phyloP scores from a whole-genome alignment of 2,113 vertebrate genomes.

The Heterotilapia buettikoferi region DNA sequence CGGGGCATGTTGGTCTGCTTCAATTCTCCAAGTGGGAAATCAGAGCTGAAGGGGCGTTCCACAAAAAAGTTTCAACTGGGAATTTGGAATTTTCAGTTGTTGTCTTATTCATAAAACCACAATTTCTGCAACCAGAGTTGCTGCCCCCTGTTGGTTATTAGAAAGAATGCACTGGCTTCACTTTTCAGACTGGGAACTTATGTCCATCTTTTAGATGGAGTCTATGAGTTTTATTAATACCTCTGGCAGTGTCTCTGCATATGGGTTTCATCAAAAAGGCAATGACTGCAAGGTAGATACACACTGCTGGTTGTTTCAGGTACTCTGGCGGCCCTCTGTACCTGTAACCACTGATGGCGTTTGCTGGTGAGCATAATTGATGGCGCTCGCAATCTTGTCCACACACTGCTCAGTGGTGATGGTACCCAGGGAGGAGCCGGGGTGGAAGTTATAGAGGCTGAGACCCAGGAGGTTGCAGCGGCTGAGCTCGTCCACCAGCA shows the following conservation, averaged over 20 bases:
- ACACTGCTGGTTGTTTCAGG: background rate
- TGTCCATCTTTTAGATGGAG: background rate
- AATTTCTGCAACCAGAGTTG: background rate
- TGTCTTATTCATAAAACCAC: background rate
- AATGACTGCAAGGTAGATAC: background rate
- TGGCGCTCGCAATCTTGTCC: slow-evolving; percentile 67
- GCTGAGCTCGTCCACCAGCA: slow-evolving; percentile 74
- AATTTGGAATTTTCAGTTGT: background rate
- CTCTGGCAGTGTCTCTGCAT: background rate
- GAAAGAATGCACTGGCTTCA: background rate
- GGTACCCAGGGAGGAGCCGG: slow-evolving; percentile 68
- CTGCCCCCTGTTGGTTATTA: background rate
- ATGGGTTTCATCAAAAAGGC: background rate
- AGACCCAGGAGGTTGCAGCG: slow-evolving; percentile 73
- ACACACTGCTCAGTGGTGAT: slow-evolving; percentile 69
- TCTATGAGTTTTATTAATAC: background rate
- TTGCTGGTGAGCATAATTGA: slow-evolving; percentile 74
- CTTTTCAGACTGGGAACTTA: background rate
- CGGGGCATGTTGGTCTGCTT: background rate
- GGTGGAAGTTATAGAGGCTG: slow-evolving; percentile 74
- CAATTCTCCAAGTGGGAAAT: background rate
- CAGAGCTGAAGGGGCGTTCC: background rate
- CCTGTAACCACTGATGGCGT: slow-evolving; percentile 69
- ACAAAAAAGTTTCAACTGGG: fast-evolving
- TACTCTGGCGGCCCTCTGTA: background rate